Evolutionary conservation across 2,888 invertebrate species (phyloP), one percentile per base, ranked within the genome.

Genomic region (Drosophila planitibia): DNA sequence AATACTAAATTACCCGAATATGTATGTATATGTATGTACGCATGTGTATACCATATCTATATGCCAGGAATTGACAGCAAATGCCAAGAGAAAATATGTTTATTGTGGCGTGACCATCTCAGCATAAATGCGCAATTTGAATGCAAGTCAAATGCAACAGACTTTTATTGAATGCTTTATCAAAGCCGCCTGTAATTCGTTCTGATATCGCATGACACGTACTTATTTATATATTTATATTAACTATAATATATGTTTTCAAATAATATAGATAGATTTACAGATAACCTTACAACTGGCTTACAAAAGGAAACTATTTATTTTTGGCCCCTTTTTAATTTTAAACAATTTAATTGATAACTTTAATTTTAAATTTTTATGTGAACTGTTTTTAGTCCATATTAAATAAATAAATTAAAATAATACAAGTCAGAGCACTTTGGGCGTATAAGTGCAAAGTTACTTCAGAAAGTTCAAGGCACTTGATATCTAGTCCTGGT

Each of bases 1-100:
- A 60, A 52, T 37, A 22, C 58, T 44, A 70, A 78, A 77, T 77
- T 49, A 62, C 41, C 10, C 60, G 57, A 39, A 52, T 52, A n/a
- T 12, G 9, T 25, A 22, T 47, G 7, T 47, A 14, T 25, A 25
- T 22, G 22, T 47, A 25, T 25, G 22, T 16, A 16, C 25, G 22
- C 10, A 10, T n/a, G n/a, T 10, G 10, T 41, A n/a, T 10, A 19
- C 41, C 25, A 19, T 12, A 35, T 16, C 35, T 33, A 22, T 57
- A 47, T 55, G n/a, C 33, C 51, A 49, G 25, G 35, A 70, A 58
- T 75, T 53, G 49, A 22, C 33, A 70, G 49, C 55, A 59, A 57
- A 53, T 70, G 47, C 49, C 35, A 22, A 28, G 30, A 61, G 22
- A 62, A 55, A 16, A 9, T 25, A 32, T 33, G 6, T 19, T 39